Base-by-base conservation (phyloP, 2,888 invertebrate species). In the Crematogaster levior region DNA sequence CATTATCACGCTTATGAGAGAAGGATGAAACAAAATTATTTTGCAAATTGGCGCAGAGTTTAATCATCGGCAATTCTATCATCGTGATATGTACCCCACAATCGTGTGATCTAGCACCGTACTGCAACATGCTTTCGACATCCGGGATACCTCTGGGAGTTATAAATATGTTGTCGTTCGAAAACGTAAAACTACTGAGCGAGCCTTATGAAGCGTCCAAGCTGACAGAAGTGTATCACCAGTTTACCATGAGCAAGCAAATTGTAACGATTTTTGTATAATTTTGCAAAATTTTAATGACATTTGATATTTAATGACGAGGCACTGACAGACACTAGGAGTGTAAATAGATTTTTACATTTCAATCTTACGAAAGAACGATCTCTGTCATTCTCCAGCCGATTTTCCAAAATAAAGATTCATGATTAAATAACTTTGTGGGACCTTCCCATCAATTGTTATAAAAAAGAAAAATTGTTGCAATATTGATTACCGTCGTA, bases 21-120 rank as follows among this genome's bases (percentile, higher is more conserved):
- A n/a, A n/a, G 6, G 12, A 21, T 1, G 68, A 21, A 9, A 5
- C 0, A 1, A 5, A 4, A 12, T 27, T 58, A 15, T 72, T 58
- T 56, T 0, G 1, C 0, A 37, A 72, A 40, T 27, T 72, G 27
- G 43, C 10, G 2, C 24, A 56, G 37, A 40, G 27, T n/a, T n/a
- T 72, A 9, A 15, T 72, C 18, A 40, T 58, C 12, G 72, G 58
- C 27, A 72, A 72, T 30, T 58, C 72, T 15, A 40, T 43, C 27
- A 40, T 72, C n/a, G 40, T 72, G 2, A 12, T 72, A 58, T 58
- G 58, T 30, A 30, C 27, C 4, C 1, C 12, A n/a, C 12, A 27
- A 7, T 68, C 46, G 0, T 72, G n/a, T 7, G 9, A 12, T 40
- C 4, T 72, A n/a, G 12, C 15, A 15, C 4, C 15, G 1, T 72